These are phyloP conservation scores for Rhinolophus ferrumequinum DNA, from an alignment of 2,113 vertebrate species.

Conservation along the genomic window DNA sequence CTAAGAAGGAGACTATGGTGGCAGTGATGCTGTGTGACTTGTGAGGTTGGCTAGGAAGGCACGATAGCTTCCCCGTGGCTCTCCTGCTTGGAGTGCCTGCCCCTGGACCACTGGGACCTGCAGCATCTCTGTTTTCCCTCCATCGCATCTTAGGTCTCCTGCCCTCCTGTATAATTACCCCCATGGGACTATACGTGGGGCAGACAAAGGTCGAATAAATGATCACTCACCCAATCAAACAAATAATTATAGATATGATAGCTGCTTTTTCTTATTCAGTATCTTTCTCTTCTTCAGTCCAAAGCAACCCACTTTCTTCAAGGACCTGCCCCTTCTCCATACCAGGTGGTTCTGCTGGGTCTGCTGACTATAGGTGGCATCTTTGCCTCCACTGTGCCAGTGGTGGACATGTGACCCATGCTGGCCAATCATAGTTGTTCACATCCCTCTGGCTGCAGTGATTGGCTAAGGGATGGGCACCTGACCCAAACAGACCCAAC, in stretches of 20 bases:
- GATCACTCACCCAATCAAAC: not conserved
- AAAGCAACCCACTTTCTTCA: not conserved
- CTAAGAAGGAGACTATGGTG: rapidly evolving
- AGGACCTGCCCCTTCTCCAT: not conserved
- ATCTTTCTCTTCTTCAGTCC: not conserved
- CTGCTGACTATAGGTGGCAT: not conserved
- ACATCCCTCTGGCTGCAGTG: not conserved
- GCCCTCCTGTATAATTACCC: not conserved
- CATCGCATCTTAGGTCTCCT: not conserved
- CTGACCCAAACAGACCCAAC: not conserved
- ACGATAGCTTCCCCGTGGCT: rapidly evolving
- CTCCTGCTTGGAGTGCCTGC: not conserved
- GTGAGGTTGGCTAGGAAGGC: not conserved
- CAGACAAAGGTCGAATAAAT: not conserved
- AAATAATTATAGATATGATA: not conserved
- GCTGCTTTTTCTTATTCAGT: not conserved
- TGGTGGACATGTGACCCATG: not conserved
- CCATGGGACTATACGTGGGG: not conserved
- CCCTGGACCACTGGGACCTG: not conserved
- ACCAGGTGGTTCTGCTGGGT: not conserved
- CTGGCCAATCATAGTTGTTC: not conserved
- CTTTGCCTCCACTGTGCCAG: not conserved
- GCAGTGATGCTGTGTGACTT: not conserved
- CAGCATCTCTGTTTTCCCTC: not conserved
- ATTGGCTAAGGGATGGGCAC: not conserved